Conservation (phyloP, 2,113 vertebrate species). For the Psammodynastes pulverulentus region DNA sequence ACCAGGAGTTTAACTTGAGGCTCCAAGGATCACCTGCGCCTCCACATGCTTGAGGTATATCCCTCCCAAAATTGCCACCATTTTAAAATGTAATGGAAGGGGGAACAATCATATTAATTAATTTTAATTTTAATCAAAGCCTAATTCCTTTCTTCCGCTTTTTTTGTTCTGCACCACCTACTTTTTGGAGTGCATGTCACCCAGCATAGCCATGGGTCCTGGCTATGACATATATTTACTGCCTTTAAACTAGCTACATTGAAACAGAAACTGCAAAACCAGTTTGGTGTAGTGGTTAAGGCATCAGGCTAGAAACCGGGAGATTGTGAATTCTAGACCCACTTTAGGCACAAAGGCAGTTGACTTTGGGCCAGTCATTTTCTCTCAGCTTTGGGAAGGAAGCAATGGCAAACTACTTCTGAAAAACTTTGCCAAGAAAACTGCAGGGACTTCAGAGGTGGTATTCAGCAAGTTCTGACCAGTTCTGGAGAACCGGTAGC, state of each 20-base stretch:
- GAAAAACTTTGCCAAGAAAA: background rate
- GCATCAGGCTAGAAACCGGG: background rate
- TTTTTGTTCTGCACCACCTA: background rate
- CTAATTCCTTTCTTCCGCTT: background rate
- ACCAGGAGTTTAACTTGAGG: background rate
- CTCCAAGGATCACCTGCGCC: background rate
- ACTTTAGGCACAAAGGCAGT: background rate
- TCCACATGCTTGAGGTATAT: background rate
- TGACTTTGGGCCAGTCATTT: background rate
- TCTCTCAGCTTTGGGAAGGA: background rate
- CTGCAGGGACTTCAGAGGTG: too few species aligned
- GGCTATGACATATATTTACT: background rate
- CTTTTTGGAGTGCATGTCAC: background rate
- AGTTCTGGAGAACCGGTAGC: too few species aligned
- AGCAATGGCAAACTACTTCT: background rate
- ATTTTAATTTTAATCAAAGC: background rate
- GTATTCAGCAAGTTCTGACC: too few species aligned
- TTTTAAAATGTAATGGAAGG: background rate
- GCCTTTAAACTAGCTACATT: background rate
- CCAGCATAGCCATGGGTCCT: background rate
- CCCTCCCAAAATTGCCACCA: background rate
- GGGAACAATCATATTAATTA: background rate
- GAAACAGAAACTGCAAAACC: background rate
- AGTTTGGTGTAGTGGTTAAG: background rate
- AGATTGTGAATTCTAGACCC: background rate